Percentiles rank a stretch among this genome's conserved stretches.
Evolutionary conservation across 2,113 vertebrate genomes (phyloP).

Genomic region (Rhea americana): DNA sequence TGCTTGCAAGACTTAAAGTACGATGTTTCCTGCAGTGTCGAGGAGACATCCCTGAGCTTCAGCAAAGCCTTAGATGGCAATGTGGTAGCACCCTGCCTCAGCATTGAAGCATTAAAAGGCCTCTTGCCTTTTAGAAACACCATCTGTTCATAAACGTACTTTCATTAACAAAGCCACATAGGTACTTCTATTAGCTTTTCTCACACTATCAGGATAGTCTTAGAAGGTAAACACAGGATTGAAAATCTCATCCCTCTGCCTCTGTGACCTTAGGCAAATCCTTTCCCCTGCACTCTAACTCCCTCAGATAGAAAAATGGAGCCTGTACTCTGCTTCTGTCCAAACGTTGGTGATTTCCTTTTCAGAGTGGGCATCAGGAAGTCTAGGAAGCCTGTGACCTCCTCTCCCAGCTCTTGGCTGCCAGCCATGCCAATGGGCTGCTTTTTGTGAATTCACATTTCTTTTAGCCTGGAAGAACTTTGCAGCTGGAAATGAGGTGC

Average conservation of each 20-base stretch:
- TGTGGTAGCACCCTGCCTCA: neutral
- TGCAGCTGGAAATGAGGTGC: neutral
- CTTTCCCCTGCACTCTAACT: no score
- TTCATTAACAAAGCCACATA: neutral
- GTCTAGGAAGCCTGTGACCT: neutral
- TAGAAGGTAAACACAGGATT: neutral
- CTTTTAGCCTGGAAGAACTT: neutral
- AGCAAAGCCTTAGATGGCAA: rapidly evolving
- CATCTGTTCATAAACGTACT: neutral
- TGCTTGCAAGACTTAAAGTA: neutral
- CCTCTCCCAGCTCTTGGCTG: neutral
- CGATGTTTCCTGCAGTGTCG: neutral
- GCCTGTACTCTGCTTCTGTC: neutral
- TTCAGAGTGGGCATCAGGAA: neutral
- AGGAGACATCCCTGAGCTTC: neutral
- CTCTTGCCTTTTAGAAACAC: neutral
- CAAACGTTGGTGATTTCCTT: neutral
- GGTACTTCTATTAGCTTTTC: neutral
- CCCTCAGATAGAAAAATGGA: neutral
- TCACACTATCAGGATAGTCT: neutral
- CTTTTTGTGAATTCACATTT: neutral
- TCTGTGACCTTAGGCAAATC: neutral
- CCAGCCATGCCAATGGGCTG: neutral
- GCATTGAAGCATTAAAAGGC: no score
- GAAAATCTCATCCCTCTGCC: neutral